Percentiles rank a stretch among this genome's conserved stretches.
Evolutionary conservation across 2,113 vertebrate genomes (phyloP).

Genomic region (Sinocyclocheilus anshuiensis): DNA sequence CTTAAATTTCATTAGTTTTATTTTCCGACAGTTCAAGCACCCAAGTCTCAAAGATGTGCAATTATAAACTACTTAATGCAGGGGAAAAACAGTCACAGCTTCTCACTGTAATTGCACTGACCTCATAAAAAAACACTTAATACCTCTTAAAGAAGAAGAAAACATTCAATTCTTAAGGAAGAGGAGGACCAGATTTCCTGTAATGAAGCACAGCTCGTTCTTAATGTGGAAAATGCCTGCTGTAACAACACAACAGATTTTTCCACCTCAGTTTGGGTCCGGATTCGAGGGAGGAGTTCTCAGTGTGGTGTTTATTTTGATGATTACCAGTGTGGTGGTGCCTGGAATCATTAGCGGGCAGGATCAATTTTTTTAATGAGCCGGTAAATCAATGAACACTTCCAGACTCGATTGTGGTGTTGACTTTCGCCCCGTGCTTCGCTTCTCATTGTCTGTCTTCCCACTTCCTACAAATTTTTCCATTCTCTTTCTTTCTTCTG

Average conservation of each 20-base stretch:
- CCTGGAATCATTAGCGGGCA: slow-evolving; percentile 66
- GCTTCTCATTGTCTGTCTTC: background rate
- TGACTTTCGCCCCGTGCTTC: background rate
- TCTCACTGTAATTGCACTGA: slow-evolving; percentile 21
- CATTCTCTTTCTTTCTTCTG: slow-evolving; percentile 8
- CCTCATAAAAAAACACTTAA: slow-evolving; percentile 37
- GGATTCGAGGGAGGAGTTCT: slow-evolving; percentile 52
- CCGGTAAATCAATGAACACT: slow-evolving; percentile 64
- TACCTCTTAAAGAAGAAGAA: slow-evolving; percentile 10
- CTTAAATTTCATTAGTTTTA: background rate
- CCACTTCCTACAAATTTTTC: background rate
- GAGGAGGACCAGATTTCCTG: background rate
- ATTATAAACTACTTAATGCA: background rate
- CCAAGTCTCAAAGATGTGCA: background rate
- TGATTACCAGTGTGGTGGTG: slow-evolving; percentile 65
- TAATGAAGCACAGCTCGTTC: slow-evolving; percentile 33
- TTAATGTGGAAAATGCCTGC: slow-evolving; percentile 37
- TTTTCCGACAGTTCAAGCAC: background rate
- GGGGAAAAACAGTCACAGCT: slow-evolving; percentile 4
- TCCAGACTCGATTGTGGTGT: slow-evolving; percentile 14
- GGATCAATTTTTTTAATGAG: slow-evolving; percentile 65
- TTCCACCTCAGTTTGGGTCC: background rate
- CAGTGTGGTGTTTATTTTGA: slow-evolving; percentile 72
- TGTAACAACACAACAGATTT: background rate
- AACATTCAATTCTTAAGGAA: background rate